Conservation (phyloP, 2,888 invertebrate genomes). For the Melipona beecheii region DNA sequence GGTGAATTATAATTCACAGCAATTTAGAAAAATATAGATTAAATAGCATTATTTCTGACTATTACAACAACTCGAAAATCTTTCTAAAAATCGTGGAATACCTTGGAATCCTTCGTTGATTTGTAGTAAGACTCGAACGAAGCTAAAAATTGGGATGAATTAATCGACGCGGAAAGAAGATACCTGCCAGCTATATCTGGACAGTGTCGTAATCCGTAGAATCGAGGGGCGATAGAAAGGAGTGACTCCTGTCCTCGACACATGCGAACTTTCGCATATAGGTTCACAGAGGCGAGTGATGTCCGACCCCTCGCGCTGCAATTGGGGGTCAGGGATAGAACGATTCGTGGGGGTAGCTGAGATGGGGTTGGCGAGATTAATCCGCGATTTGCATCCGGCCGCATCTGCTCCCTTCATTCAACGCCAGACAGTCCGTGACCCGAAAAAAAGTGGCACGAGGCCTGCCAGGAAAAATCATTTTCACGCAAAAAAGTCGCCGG, state of each 20-base stretch:
- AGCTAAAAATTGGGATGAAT: background rate
- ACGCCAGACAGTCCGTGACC: conserved; percentile 69
- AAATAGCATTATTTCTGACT: background rate
- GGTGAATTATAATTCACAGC: background rate
- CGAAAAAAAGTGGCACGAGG: conserved; percentile 63
- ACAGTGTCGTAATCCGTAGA: conserved; percentile 75
- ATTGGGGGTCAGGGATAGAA: conserved; percentile 72
- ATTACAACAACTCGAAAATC: background rate
- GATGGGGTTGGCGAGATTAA: conserved; percentile 82
- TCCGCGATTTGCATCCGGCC: conserved; percentile 83
- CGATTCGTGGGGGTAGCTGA: conserved; percentile 67
- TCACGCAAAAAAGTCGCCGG: conserved; percentile 23
- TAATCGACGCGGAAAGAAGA: conserved; percentile 27
- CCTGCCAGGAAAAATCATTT: conserved; percentile 66
- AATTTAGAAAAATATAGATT: background rate
- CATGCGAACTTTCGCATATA: conserved; percentile 79
- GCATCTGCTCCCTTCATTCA: conserved; percentile 81
- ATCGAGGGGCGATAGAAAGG: conserved; percentile 73
- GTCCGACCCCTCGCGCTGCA: conserved; percentile 71
- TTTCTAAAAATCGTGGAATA: background rate
- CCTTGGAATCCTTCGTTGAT: background rate
- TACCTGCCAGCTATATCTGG: conserved; percentile 55
- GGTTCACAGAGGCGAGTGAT: conserved; percentile 63
- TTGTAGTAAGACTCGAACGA: too few relatives aligned
- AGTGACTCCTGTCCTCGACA: conserved; percentile 80